A percentile compares a stretch with the other conserved stretches of the same genome.
These are phyloP conservation scores for Ondatra zibethicus DNA, from an alignment of 2,113 vertebrate genomes.

Conservation along the genomic window DNA sequence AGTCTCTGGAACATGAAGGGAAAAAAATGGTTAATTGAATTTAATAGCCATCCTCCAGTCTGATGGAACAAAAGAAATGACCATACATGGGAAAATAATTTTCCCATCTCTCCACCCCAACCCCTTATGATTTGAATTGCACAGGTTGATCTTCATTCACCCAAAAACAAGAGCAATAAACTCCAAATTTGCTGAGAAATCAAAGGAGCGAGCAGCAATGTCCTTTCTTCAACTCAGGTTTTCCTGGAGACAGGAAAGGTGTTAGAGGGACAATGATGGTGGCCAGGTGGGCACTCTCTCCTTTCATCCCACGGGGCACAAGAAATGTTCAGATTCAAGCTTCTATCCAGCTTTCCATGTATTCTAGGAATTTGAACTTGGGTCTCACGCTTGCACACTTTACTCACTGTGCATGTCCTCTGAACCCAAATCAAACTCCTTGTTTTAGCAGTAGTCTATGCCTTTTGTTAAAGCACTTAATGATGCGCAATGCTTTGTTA, in stretches of 20 bases:
- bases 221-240: neutral
- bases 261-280: neutral
- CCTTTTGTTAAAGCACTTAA: neutral
- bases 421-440: neutral
- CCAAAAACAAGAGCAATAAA: neutral
- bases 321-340: neutral
- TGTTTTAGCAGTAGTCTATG: neutral
- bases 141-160: neutral
- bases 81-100: neutral
- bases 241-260: constrained; percentile 31
- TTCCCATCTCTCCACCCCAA: neutral
- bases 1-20: neutral
- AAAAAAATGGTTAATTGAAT: neutral
- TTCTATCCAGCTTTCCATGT: neutral
- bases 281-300: neutral
- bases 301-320: neutral
- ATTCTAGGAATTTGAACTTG: neutral
- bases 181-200: neutral
- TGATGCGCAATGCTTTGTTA: neutral
- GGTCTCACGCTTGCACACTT: neutral
- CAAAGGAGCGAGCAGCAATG: neutral
- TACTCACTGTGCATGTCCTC: neutral
- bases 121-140: neutral
- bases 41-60: constrained; percentile 1
- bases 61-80: constrained; percentile 27